Conservation (phyloP, 2,113 vertebrate species). For the Thomomys bottae region DNA sequence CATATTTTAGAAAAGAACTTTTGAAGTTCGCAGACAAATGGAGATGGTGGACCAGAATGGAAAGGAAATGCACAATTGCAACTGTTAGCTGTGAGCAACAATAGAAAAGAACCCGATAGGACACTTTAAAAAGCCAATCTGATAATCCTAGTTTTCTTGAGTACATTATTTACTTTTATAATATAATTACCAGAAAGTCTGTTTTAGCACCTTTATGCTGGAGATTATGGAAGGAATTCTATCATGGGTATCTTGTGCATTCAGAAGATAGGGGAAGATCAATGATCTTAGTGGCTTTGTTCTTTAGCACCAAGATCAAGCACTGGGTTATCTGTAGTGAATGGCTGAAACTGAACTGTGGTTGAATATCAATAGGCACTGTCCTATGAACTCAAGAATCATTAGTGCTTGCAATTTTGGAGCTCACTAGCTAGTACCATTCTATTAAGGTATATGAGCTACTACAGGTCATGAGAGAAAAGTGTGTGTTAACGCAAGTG, state of each 20-base stretch:
- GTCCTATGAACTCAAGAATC: background rate
- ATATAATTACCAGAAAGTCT: background rate
- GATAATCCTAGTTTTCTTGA: constrained; percentile 16
- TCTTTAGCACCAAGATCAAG: background rate
- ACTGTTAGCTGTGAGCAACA: background rate
- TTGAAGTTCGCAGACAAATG: background rate
- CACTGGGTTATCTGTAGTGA: constrained; percentile 6
- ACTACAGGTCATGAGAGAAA: background rate
- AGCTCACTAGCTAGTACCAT: background rate
- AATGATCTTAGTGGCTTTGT: background rate
- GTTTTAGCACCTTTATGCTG: background rate
- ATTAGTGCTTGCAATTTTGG: background rate
- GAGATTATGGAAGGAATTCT: constrained; percentile 1
- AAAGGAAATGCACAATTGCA: background rate
- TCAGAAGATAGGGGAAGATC: background rate
- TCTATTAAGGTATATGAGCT: constrained; percentile 33
- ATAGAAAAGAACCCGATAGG: background rate
- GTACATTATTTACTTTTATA: constrained; percentile 9
- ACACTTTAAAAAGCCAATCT: background rate
- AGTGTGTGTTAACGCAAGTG: background rate
- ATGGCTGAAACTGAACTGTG: background rate
- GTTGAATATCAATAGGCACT: background rate
- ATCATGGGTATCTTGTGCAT: background rate
- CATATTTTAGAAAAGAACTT: background rate
- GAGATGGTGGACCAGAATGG: background rate